Conservation (phyloP, 1,140 invertebrate species). For the Hyles vespertilio region DNA sequence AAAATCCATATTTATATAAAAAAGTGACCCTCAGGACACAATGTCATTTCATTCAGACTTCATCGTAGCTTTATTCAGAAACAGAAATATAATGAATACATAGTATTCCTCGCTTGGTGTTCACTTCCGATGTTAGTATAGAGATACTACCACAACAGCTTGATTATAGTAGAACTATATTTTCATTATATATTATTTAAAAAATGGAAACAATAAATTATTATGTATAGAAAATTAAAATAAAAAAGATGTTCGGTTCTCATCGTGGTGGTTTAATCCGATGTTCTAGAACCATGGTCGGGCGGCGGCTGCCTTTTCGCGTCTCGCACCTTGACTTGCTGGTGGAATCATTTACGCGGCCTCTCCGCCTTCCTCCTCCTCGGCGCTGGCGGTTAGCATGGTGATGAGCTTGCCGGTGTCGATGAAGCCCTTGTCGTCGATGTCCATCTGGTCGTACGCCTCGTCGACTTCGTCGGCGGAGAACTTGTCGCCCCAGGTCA, state of each 20-base stretch:
- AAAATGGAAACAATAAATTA: constrained; percentile 76
- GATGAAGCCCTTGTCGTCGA: constrained; percentile 94
- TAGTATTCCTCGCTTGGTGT: constrained; percentile 43
- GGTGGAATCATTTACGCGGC: constrained; percentile 74
- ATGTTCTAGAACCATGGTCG: constrained; percentile 43
- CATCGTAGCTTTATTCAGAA: constrained; percentile 54
- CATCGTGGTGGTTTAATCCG: constrained; percentile 46
- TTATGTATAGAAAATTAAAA: constrained; percentile 55
- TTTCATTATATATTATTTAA: constrained; percentile 74
- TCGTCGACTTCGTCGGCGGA: constrained; percentile 93
- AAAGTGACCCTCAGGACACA: constrained; percentile 32
- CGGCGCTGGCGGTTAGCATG: constrained; percentile 89
- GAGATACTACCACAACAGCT: constrained; percentile 55
- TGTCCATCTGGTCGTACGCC: constrained; percentile 96
- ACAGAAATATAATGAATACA: constrained; percentile 58
- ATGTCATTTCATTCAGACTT: constrained; percentile 59
- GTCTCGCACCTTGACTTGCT: constrained; percentile 12
- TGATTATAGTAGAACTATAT: constrained; percentile 72
- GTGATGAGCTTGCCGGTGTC: constrained; percentile 92
- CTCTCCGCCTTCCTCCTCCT: constrained; percentile 83
- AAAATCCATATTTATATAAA: constrained; percentile 40
- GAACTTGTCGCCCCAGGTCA: constrained; percentile 98
- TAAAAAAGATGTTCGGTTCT: constrained; percentile 61
- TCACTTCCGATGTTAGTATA: constrained; percentile 10
- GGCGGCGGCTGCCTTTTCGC: constrained; percentile 23